Base-by-base conservation (phyloP, 1,140 invertebrate genomes). In the Drosophila tani region DNA sequence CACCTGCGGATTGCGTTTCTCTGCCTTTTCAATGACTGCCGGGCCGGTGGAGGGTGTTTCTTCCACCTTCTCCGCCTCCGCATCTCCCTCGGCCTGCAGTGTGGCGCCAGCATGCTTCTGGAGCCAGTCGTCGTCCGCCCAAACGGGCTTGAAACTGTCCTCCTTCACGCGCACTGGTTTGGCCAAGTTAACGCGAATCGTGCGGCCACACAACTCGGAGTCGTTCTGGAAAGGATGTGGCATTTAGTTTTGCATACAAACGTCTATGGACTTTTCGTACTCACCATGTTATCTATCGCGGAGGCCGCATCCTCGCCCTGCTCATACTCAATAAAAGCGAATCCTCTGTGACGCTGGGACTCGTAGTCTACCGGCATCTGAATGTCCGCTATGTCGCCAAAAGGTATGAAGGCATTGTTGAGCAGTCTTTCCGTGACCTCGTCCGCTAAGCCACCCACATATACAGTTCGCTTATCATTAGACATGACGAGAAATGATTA, bases 291-390 rank as follows among this genome's bases (percentile, higher is more conserved):
- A 94, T 99, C 99, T 91, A 99, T 99, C 38, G 99, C 98, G 56
- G 98, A 97, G 19, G 97, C 96, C 53, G 99, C 98, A 96, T 99
- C 99, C 94, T 98, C 96, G 9, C 96, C 95, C 73, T 95, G 95
- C 94, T 99, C 99, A 94, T 99, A 99, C 94, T 99, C 99, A 79
- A 99, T 96, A 93, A 99, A 99, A 2, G 98, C 98, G 94, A 99
- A 99, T 46, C 98, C 98, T 93, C 98, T 95, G 91, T 99, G 98
- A 91, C 99, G 99, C 93, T 99, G 98, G 65, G 96, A 98, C 93
- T 99, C 98, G 95, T 99, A 99, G 94, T 99, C 99, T 24, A 99
- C 93, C 35, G 99, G 99, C 92, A 99, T 98, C 94, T 99, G 98
- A 29, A 99, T 96, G 93, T 99, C 98, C 40, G 98, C 95, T 55